Evolutionary conservation across 92 coral and sea anemone genomes (phyloP).

Genomic region (Phenganax subtilis): DNA sequence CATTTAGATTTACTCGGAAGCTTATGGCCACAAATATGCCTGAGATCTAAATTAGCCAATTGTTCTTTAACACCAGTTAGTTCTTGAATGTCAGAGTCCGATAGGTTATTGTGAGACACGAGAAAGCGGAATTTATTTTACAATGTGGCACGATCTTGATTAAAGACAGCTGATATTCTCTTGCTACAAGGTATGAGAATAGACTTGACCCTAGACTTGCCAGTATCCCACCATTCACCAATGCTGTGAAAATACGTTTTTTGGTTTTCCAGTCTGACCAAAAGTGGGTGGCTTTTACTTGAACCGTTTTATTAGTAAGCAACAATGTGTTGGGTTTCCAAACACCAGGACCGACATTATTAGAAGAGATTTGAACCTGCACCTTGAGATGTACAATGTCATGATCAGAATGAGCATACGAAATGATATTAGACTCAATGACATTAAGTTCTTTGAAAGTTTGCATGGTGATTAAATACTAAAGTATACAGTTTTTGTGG

Average conservation of each 20-base stretch:
- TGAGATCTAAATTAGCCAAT: neutral
- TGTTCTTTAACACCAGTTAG: neutral
- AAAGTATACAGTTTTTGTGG: no score
- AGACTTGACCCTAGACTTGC: neutral
- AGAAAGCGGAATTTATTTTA: neutral
- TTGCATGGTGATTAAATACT: no score
- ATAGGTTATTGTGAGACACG: neutral
- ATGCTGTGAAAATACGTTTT: neutral
- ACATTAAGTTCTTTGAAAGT: neutral
- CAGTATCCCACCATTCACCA: conserved; percentile 44
- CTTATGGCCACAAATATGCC: conserved; percentile 39
- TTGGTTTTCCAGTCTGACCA: neutral
- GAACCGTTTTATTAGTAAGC: neutral
- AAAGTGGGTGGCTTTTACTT: neutral
- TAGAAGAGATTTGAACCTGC: neutral
- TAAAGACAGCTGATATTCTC: neutral
- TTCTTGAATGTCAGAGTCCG: neutral
- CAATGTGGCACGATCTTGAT: neutral
- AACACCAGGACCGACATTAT: neutral
- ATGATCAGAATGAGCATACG: neutral
- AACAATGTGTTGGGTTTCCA: neutral
- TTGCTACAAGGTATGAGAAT: neutral
- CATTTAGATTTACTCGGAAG: conserved; percentile 32
- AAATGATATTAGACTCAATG: neutral
- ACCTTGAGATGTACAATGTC: neutral